phyloP scores from a whole-genome alignment of 2,113 vertebrate species.

The Rhinopomastus cyanomelas region DNA sequence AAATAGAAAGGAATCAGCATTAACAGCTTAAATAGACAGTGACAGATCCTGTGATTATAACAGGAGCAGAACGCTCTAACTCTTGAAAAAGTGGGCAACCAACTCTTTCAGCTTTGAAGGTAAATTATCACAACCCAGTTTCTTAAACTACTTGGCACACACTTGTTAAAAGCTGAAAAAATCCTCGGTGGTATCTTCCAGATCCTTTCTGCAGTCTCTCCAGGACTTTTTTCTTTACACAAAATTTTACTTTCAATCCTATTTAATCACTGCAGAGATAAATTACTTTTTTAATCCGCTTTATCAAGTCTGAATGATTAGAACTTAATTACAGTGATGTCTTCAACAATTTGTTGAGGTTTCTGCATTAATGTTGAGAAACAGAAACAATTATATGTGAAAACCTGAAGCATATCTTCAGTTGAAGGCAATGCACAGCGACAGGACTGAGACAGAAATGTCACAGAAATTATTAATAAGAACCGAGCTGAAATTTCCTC shows the following conservation, averaged over 20 bases:
- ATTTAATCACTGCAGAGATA: neutral
- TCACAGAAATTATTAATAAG: neutral
- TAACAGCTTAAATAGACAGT: neutral
- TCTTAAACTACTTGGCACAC: neutral
- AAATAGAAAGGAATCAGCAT: neutral
- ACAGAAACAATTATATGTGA: neutral
- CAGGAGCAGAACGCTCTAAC: neutral
- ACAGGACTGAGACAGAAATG: neutral
- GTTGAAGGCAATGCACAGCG: neutral
- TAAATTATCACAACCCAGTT: neutral
- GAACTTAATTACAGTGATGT: neutral
- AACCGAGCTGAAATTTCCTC: neutral
- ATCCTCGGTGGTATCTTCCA: neutral
- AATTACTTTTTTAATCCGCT: neutral
- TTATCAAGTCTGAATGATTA: slow-evolving; percentile 16
- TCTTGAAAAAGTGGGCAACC: neutral
- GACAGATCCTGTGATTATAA: neutral
- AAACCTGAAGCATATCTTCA: neutral
- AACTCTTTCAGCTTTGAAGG: neutral
- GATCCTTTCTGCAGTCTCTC: neutral
- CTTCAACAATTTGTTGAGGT: neutral
- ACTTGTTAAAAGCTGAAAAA: neutral
- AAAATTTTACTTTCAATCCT: neutral
- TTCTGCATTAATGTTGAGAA: neutral
- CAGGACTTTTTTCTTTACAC: neutral